These are phyloP conservation scores for Lagopus leucura DNA, from an alignment of 2,113 vertebrate genomes.

Conservation along the genomic window DNA sequence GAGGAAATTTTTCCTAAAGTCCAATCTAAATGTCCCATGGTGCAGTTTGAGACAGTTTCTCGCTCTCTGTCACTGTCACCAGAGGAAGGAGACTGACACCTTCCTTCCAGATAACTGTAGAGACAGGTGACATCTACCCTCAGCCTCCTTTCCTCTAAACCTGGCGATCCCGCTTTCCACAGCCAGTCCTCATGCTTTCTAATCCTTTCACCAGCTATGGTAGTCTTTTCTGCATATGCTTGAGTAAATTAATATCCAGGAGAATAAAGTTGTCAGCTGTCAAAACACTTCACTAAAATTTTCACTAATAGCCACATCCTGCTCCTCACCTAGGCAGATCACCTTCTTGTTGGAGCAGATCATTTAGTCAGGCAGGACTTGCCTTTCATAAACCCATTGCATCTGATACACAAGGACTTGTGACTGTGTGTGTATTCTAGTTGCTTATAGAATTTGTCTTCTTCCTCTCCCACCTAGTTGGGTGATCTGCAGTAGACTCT, in stretches of 20 bases:
- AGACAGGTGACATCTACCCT: background rate
- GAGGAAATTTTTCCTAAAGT: background rate
- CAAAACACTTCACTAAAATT: background rate
- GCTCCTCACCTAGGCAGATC: background rate
- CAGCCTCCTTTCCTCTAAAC: background rate
- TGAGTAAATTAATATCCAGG: background rate
- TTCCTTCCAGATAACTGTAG: background rate
- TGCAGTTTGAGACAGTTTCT: background rate
- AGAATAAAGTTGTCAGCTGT: background rate
- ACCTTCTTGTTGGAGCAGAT: background rate
- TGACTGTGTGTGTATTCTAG: background rate
- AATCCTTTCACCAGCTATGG: background rate
- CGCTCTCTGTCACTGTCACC: background rate
- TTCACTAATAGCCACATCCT: background rate
- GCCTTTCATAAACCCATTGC: background rate
- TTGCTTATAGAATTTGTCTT: background rate
- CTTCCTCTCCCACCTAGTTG: background rate
- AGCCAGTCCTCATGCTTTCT: background rate
- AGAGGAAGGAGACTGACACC: background rate
- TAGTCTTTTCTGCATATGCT: background rate
- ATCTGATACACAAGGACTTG: background rate
- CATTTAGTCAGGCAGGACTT: background rate
- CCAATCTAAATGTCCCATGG: background rate
- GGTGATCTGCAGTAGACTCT: background rate
- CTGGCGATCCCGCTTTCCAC: background rate